Base-by-base conservation (phyloP, 2,888 invertebrate genomes). In the Nephrotoma appendiculata region DNA sequence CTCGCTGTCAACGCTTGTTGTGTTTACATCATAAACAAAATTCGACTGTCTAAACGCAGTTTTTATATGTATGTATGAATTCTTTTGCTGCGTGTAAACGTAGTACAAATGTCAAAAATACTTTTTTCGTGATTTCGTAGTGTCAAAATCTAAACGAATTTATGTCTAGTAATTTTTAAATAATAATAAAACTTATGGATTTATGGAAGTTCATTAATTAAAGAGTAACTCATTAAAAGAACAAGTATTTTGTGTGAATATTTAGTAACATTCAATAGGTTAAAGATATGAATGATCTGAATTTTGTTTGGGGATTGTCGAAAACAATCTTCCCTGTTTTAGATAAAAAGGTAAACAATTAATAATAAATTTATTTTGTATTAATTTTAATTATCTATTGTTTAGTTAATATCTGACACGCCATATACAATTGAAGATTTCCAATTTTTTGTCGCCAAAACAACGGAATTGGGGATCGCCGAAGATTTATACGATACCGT, bases 261-360 rank as follows among this genome's bases (percentile, higher is more conserved):
- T 31, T 31, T 31, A 31, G 71, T 71, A 7, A 57, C 12, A 52
- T 31, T 12, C n/a, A 48, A 11, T 48, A 48, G n/a, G 11, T n/a
- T 5, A 42, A 43, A 5, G 42, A 41, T 9, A 84, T 84, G 84
- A 43, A 15, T 7, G 84, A 84, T 42, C 84, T 86, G n/a, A 89
- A 89, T 83, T 87, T 85, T 9, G 87, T 91, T 87, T 91, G 90
- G 90, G 48, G 87, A 5, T 88, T 89, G 86, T 88, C 89, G 0
- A 85, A 88, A 2, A 89, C 89, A 88, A 89, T 90, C 86, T 91
- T 91, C 88, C 91, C 91, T 41, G 89, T 90, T 86, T 87, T 91
- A 42, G 88, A 89, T 83, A 89, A 90, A 86, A 87, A 88, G 43
- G 91, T 91, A 88, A 87, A 88, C 6, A 71, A n/a, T 44, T 41